A percentile compares a stretch with the other conserved stretches of the same genome.
Conservation (phyloP, 1,140 invertebrate genomes). For the Papilio polytes region DNA sequence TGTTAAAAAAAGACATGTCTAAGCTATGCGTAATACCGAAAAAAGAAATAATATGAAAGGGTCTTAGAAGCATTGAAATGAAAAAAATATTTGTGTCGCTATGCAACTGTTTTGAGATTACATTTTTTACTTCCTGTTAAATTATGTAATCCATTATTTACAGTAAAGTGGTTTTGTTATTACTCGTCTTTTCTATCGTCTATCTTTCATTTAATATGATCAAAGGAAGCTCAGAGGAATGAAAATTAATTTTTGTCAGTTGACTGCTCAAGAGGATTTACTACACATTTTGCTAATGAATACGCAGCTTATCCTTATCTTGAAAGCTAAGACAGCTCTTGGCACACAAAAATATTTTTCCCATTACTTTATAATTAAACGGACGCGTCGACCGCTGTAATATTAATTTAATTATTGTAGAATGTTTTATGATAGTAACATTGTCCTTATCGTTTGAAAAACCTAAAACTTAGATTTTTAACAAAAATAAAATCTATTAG, state of each 20-base stretch:
- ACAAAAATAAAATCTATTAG: too few species aligned
- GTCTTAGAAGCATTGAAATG: background rate
- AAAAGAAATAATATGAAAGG: background rate
- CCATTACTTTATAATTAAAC: background rate
- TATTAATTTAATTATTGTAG: background rate
- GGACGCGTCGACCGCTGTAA: background rate
- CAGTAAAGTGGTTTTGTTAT: background rate
- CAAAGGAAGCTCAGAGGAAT: background rate
- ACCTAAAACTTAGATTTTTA: background rate
- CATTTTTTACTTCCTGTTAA: background rate
- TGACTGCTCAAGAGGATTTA: conserved; percentile 1
- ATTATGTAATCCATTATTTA: background rate
- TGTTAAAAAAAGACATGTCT: background rate
- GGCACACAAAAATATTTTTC: background rate
- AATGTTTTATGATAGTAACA: background rate
- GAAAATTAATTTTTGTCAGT: conserved; percentile 8
- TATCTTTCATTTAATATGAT: background rate
- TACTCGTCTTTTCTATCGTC: too few species aligned
- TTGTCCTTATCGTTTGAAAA: too few species aligned
- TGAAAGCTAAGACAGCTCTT: background rate
- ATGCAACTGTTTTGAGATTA: background rate
- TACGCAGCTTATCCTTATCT: conserved; percentile 12
- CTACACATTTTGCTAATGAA: conserved; percentile 8
- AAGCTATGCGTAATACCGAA: background rate
- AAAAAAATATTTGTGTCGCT: background rate